These are phyloP conservation scores for Ctenicera cuprea DNA, from an alignment of 2,888 invertebrate species.

Conservation along the genomic window DNA sequence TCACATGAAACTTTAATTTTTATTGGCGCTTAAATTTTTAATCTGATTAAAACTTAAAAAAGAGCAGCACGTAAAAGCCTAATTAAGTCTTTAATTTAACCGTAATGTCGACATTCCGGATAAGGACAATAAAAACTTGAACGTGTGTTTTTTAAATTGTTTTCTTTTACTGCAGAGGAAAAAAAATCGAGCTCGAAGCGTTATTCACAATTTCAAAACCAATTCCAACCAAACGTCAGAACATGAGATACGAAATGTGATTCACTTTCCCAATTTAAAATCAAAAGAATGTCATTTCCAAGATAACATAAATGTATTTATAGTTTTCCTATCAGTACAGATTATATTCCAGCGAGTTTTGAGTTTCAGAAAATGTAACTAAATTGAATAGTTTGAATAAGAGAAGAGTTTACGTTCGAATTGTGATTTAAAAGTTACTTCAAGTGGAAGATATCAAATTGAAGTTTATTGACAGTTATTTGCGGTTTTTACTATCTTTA, in stretches of 20 bases:
- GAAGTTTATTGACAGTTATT: too few species aligned
- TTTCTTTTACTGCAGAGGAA: neutral
- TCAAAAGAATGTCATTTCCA: conserved; percentile 50
- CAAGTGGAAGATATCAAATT: too few species aligned
- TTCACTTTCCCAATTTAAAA: conserved; percentile 53
- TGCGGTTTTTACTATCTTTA: too few species aligned
- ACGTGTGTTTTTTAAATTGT: neutral
- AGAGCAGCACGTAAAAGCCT: neutral
- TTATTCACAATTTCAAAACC: conserved; percentile 51
- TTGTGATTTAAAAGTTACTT: neutral
- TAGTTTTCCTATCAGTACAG: conserved; percentile 36
- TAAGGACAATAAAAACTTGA: neutral
- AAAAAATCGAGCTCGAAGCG: conserved; percentile 9
- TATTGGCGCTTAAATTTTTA: neutral
- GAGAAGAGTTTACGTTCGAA: neutral
- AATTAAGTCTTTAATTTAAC: conserved; percentile 8
- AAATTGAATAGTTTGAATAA: conserved; percentile 18
- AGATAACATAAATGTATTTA: conserved; percentile 45
- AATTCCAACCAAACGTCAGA: conserved; percentile 48
- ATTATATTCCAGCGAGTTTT: conserved; percentile 10
- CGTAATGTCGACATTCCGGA: neutral
- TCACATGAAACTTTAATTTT: conserved; percentile 23
- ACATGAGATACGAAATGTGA: conserved; percentile 48
- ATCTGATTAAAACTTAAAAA: conserved; percentile 14
- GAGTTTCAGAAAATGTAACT: neutral